Evolutionary conservation across 92 coral and sea anemone genomes (phyloP).

Genomic region (Parazoanthus atlanticus): DNA sequence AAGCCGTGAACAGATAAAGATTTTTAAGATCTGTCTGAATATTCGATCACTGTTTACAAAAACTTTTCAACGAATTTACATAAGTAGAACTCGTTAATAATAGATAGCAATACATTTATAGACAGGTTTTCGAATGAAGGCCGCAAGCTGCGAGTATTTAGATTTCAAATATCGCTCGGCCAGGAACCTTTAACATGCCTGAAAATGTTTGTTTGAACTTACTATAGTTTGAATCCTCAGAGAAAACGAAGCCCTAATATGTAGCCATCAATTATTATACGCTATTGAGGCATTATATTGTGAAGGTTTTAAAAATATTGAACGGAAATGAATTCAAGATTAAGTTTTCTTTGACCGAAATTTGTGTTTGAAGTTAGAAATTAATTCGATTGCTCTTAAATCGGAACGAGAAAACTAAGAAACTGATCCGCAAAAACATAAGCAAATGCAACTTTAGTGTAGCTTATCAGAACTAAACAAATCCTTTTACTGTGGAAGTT

Average conservation of each 20-base stretch:
- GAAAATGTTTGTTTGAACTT: neutral
- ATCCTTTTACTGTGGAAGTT: neutral
- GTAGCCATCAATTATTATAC: too few relatives aligned
- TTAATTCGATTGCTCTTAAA: neutral
- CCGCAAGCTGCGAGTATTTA: neutral
- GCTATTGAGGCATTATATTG: too few relatives aligned
- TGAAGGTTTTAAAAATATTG: neutral
- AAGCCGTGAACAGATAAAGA: too few relatives aligned
- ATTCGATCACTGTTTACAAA: too few relatives aligned
- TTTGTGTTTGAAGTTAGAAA: too few relatives aligned
- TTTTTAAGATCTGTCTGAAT: neutral
- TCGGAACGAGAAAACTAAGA: neutral
- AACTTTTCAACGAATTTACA: neutral
- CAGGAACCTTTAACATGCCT: neutral
- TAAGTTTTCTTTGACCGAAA: neutral
- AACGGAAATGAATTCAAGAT: too few relatives aligned
- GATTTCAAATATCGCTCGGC: neutral
- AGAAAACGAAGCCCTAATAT: neutral
- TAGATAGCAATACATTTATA: neutral
- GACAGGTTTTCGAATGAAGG: neutral
- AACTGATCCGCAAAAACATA: neutral
- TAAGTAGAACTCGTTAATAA: neutral
- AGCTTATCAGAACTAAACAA: neutral
- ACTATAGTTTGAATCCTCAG: neutral
- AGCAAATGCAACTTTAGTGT: neutral